Evolutionary conservation across 2,888 invertebrate genomes (phyloP).

Genomic region (Tigriopus californicus): DNA sequence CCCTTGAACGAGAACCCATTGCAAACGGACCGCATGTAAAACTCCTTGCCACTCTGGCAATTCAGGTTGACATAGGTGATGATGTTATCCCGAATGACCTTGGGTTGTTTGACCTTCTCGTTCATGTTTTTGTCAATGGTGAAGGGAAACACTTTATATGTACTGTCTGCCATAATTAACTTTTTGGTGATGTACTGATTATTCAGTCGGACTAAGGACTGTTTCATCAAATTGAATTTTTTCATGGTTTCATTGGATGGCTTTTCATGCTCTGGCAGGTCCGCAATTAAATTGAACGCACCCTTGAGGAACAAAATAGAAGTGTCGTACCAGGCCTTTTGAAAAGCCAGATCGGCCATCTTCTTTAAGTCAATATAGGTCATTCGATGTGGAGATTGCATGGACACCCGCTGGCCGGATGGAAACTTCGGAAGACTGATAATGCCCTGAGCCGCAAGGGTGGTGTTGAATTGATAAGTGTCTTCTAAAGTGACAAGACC

Average conservation of each 20-base stretch:
- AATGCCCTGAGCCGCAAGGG: background rate
- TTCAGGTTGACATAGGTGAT: too few species aligned
- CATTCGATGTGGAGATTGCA: background rate
- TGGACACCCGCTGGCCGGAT: too few species aligned
- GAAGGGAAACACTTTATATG: background rate
- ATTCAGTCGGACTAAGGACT: background rate
- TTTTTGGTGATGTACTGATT: background rate
- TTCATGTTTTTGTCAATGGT: background rate
- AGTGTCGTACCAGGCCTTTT: background rate
- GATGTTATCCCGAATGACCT: background rate
- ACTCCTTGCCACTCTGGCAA: background rate
- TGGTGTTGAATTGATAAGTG: background rate
- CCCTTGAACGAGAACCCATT: background rate
- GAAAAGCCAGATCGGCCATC: background rate
- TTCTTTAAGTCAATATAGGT: background rate
- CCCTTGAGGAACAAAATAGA: background rate
- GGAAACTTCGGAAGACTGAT: too few species aligned
- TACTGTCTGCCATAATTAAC: background rate
- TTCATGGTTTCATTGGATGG: background rate
- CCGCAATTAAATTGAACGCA: background rate
- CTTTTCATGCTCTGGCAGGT: background rate
- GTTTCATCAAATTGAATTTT: background rate
- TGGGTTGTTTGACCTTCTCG: background rate
- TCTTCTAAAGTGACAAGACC: background rate
- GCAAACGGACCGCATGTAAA: background rate